These are phyloP conservation scores for Electrophaes corylata DNA, from an alignment of 2,888 invertebrate species.

Conservation along the genomic window DNA sequence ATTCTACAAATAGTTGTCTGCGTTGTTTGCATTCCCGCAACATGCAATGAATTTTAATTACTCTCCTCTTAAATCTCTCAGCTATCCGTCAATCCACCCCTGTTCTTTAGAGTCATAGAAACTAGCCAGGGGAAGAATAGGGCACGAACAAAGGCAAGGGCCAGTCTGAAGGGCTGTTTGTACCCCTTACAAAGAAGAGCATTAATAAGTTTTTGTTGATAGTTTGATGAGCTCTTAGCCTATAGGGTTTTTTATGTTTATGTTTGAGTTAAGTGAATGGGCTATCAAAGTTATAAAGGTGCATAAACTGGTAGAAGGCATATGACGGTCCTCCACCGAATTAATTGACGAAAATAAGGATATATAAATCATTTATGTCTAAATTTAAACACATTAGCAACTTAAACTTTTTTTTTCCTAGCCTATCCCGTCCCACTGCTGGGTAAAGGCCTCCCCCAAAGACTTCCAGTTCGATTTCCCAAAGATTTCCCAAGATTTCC, in stretches of 20 bases:
- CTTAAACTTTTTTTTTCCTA: too few relatives aligned
- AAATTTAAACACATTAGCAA: too few relatives aligned
- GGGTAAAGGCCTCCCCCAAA: too few relatives aligned
- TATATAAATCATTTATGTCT: too few relatives aligned
- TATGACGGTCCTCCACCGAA: too few relatives aligned
- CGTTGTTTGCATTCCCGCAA: conserved; percentile 25
- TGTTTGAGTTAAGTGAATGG: neutral
- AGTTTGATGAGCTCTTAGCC: conserved; percentile 2
- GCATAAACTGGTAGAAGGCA: too few relatives aligned
- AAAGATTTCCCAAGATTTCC: too few relatives aligned
- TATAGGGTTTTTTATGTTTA: conserved; percentile 8
- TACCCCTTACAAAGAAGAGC: conserved; percentile 26
- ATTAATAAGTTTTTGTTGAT: conserved; percentile 33
- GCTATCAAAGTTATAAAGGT: conserved; percentile 5
- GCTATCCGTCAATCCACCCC: conserved; percentile 27
- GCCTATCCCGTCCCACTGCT: too few relatives aligned
- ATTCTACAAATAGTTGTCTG: conserved; percentile 25
- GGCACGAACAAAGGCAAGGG: conserved; percentile 30
- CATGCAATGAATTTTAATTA: conserved; percentile 29
- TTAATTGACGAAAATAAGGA: too few relatives aligned
- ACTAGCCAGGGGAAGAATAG: conserved; percentile 30
- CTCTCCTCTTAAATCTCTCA: conserved; percentile 19
- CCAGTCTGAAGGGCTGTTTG: conserved; percentile 31
- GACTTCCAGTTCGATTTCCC: too few relatives aligned
- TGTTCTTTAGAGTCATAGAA: conserved; percentile 22